These are phyloP conservation scores for Bufotes viridis DNA, from an alignment of 2,797 vertebrate species.

Conservation along the genomic window DNA sequence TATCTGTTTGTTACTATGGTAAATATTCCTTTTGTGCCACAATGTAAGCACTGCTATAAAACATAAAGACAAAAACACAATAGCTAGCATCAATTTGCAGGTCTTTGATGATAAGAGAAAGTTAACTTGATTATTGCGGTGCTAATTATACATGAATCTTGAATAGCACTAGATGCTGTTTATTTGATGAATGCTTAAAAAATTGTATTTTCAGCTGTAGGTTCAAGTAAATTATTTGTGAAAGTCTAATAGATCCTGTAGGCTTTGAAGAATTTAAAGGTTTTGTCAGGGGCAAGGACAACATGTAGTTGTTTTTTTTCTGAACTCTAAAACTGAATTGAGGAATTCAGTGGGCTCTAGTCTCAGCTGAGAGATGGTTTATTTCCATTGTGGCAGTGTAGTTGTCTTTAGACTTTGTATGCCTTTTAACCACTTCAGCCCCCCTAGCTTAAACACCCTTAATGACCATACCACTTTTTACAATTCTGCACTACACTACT, in stretches of 20 bases:
- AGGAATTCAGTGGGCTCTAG: not conserved
- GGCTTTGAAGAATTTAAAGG: not conserved
- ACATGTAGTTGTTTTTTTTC: not conserved
- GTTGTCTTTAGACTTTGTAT: not conserved
- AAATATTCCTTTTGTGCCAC: constrained; percentile 6
- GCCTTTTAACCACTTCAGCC: no score
- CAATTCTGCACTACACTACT: no score
- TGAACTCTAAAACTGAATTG: not conserved
- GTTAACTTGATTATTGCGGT: not conserved
- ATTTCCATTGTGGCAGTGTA: not conserved
- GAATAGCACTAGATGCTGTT: constrained; percentile 11
- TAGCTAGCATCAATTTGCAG: not conserved
- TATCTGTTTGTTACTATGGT: constrained; percentile 10
- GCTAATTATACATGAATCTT: constrained; percentile 7
- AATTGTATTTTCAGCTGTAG: not conserved
- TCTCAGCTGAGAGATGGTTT: not conserved
- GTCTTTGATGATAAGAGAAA: constrained; percentile 1
- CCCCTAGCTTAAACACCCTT: no score
- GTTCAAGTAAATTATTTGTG: constrained; percentile 26
- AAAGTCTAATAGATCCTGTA: constrained; percentile 1
- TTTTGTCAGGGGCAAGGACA: not conserved
- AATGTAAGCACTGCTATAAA: not conserved
- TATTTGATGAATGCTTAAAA: constrained; percentile 13
- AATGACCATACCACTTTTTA: no score
- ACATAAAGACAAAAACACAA: not conserved